Evolutionary conservation across 2,888 invertebrate species (phyloP), one percentile per base, ranked within the genome.

Genomic region (Steromphala cineraria): DNA sequence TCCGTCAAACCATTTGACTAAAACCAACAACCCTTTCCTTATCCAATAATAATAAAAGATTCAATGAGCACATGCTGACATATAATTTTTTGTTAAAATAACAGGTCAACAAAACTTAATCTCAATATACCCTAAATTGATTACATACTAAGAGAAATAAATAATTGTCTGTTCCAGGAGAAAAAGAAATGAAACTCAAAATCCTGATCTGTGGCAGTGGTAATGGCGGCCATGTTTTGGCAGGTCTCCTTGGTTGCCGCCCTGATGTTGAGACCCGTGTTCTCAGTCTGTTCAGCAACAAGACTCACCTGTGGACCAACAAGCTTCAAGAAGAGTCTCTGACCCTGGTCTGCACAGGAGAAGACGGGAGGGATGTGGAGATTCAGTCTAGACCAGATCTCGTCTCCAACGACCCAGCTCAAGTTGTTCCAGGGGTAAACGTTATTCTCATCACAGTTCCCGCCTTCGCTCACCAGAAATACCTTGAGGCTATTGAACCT

Each of bases 371-470:
- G n/a, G 80, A 76, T 17, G 17, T 88, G 3, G 89, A 24, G 31
- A 56, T 67, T 24, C 79, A 81, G 19, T 76, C 80, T 0, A 84
- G 77, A 53, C 87, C 87, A 3, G 83, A 46, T n/a, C 40, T 84
- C 52, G 82, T 89, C 52, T 86, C 85, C 67, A 86, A 84, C n/a
- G 86, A 89, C 56, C 85, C 89, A 2, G 80, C 83, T 5, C 84
- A 82, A 19, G 90, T 87, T 13, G 83, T 89, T 21, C 84, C 87
- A 0, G 90, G 86, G 1, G 85, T 86, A 67, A 89, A 90, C 71
- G 78, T 91, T n/a, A 81, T 91, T 17, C 85, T 91, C 7, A 80
- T 91, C 46, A 81, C 86, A 4, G 88, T 89, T 17, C 87, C 90
- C 10, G 89, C 90, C 0, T 87, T 87, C 74, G 87, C 87, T 0